These are phyloP conservation scores for Parazoanthus darwini DNA, from an alignment of 92 coral and sea anemone species.

Conservation along the genomic window DNA sequence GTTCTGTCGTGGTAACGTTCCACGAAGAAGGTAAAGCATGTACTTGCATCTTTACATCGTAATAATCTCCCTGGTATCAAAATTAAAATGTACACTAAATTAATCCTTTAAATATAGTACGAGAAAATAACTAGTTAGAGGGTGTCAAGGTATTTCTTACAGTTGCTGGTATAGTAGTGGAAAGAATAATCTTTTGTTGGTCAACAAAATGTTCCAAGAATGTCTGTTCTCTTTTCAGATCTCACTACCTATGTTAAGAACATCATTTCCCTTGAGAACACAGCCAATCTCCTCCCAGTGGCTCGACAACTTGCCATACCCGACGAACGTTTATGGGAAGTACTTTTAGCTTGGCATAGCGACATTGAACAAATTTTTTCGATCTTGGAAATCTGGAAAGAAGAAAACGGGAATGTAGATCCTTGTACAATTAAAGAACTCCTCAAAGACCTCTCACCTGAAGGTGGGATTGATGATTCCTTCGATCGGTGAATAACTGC, in stretches of 20 bases:
- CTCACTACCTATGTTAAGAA: neutral
- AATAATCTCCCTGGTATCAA: no score
- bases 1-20: neutral
- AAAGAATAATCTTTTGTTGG: neutral
- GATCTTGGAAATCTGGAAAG: neutral
- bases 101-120: no score
- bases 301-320: neutral
- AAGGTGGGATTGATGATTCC: neutral
- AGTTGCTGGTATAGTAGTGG: neutral
- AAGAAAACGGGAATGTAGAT: neutral
- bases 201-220: neutral
- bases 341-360: neutral
- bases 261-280: neutral
- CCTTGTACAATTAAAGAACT: constrained; percentile 12
- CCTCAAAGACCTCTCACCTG: neutral
- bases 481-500: no score
- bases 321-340: neutral
- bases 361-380: neutral
- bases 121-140: no score
- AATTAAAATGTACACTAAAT: no score
- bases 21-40: neutral
- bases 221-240: neutral
- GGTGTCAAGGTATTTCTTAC: no score
- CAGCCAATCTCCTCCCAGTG: neutral
- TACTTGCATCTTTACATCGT: no score